Conservation (phyloP, 2,113 vertebrate species). For the Lasiurus borealis region DNA sequence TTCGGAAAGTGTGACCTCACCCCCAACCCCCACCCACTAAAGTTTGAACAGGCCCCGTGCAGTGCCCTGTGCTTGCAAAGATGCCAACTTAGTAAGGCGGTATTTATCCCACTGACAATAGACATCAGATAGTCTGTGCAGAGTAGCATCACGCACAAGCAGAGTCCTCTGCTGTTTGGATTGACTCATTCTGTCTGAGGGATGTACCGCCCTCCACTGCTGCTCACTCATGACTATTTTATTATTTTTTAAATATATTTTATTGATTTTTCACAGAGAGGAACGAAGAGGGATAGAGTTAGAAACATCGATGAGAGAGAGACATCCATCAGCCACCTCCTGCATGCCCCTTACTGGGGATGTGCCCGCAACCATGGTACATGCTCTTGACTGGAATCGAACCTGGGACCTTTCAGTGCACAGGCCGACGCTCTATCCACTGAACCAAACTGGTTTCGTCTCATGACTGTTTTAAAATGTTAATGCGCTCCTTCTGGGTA, state of each 20-base stretch:
- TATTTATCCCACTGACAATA: not conserved
- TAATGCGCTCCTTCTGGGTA: conserved; percentile 3
- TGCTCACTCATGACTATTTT: not conserved
- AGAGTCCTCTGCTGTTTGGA: not conserved
- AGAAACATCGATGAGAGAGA: too few relatives aligned
- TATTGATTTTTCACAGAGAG: too few relatives aligned
- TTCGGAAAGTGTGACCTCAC: not conserved
- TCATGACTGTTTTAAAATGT: conserved; percentile 2
- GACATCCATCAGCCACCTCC: too few relatives aligned
- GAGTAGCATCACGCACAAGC: not conserved
- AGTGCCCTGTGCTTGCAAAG: not conserved
- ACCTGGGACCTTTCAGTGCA: too few relatives aligned
- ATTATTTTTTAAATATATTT: too few relatives aligned
- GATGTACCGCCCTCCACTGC: not conserved
- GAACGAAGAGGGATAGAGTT: too few relatives aligned
- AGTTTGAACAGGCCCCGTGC: not conserved
- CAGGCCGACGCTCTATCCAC: too few relatives aligned
- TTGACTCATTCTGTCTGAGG: not conserved
- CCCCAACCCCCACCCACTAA: not conserved
- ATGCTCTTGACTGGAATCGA: too few relatives aligned
- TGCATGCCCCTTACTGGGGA: too few relatives aligned
- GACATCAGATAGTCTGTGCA: not conserved
- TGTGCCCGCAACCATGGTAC: too few relatives aligned
- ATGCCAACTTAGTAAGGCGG: not conserved
- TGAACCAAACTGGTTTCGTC: too few relatives aligned